These are phyloP conservation scores for Ips nitidus DNA, from an alignment of 1,140 invertebrate species.

Conservation along the genomic window DNA sequence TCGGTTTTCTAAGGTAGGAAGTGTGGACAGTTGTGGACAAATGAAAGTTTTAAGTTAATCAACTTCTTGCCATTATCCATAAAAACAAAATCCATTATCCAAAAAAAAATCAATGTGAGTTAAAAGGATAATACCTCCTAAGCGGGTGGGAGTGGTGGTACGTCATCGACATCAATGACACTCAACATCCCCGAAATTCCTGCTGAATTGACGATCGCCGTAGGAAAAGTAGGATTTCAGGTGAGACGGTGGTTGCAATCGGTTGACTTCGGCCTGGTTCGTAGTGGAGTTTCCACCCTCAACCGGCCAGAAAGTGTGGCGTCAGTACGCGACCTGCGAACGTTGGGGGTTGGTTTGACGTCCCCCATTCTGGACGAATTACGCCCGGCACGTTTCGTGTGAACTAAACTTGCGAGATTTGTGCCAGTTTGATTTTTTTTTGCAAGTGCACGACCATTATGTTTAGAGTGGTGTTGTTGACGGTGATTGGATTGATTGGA, in stretches of 20 bases:
- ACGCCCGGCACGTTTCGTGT: not conserved
- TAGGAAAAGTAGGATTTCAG: conserved; percentile 34
- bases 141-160: too few relatives aligned
- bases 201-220: conserved; percentile 36
- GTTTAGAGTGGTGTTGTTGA: conserved; percentile 16
- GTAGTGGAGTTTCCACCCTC: conserved; percentile 37
- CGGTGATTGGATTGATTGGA: not conserved
- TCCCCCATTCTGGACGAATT: not conserved
- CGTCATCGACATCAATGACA: not conserved
- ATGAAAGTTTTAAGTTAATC: too few relatives aligned
- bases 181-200: conserved; percentile 2
- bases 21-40: too few relatives aligned
- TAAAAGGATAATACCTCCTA: too few relatives aligned
- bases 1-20: too few relatives aligned
- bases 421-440: conserved; percentile 9
- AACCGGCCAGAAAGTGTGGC: conserved; percentile 33
- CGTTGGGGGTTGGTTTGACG: conserved; percentile 25
- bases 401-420: not conserved
- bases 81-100: too few relatives aligned
- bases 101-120: too few relatives aligned
- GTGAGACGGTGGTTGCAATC: conserved; percentile 28
- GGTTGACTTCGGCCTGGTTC: conserved; percentile 12
- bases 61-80: too few relatives aligned
- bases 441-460: not conserved
- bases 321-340: conserved; percentile 29